Conservation (phyloP, 2,113 vertebrate genomes). For the Montifringilla adamsi region DNA sequence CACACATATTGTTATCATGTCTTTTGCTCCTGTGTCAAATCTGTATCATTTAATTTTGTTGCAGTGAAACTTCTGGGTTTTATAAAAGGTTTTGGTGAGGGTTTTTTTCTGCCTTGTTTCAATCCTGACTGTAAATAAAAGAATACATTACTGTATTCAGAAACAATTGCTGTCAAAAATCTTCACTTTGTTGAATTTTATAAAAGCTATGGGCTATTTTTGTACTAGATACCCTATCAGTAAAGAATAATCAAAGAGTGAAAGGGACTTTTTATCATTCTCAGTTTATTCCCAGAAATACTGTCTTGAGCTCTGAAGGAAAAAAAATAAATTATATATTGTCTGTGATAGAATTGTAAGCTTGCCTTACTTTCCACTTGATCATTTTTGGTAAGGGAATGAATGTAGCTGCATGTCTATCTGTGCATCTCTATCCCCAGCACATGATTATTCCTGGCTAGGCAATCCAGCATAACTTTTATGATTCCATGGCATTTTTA, state of each 20-base stretch:
- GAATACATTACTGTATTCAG: conserved; percentile 3
- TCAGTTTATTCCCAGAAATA: conserved; percentile 30
- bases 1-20: conserved; percentile 14
- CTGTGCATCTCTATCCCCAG: background rate
- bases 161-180: background rate
- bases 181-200: conserved; percentile 5
- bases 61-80: background rate
- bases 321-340: background rate
- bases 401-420: background rate
- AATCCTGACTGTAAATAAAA: conserved; percentile 6
- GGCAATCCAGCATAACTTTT: background rate
- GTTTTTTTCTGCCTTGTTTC: background rate
- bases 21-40: conserved; percentile 31
- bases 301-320: background rate
- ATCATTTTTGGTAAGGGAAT: conserved; percentile 4
- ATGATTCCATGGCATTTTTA: background rate
- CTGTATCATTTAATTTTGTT: conserved; percentile 21
- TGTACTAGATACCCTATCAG: conserved; percentile 8
- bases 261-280: conserved; percentile 28
- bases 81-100: background rate
- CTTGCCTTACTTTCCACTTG: conserved; percentile 11
- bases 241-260: conserved; percentile 25
- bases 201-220: conserved; percentile 27
- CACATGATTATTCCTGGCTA: background rate
- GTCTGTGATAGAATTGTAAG: background rate